A percentile compares a stretch with the other conserved stretches of the same genome.
These are phyloP conservation scores for Coccyzus lansbergi DNA, from an alignment of 2,797 vertebrate genomes.

Conservation along the genomic window DNA sequence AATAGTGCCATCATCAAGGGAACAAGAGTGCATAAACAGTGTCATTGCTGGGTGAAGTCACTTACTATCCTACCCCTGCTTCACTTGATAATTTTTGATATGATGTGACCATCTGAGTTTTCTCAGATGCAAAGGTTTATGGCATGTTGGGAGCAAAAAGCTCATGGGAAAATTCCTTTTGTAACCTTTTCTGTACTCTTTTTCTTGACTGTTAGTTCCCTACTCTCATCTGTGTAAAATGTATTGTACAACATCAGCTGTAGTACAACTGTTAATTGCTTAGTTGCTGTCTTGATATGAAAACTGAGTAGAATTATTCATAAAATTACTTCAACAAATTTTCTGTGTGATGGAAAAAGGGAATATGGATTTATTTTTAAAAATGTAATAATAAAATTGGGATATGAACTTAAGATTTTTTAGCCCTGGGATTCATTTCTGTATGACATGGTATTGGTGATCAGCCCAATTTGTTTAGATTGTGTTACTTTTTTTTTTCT, in stretches of 20 bases:
- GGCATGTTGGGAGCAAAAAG: slow-evolving; percentile 72
- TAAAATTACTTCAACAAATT: background rate
- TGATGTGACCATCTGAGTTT: slow-evolving; percentile 73
- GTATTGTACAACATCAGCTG: background rate
- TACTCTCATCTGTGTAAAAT: slow-evolving; percentile 46
- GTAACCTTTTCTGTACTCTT: slow-evolving; percentile 76
- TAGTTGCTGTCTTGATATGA: background rate
- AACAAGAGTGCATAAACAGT: slow-evolving; percentile 59
- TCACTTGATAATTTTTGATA: slow-evolving; percentile 60
- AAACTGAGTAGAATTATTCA: background rate
- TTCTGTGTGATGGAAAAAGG: slow-evolving; percentile 5
- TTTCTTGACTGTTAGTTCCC: slow-evolving; percentile 57
- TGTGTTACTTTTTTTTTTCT: background rate
- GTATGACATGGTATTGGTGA: slow-evolving; percentile 1
- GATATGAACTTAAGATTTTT: background rate
- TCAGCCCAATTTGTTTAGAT: slow-evolving; percentile 16
- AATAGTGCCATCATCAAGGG: slow-evolving; percentile 29
- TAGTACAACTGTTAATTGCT: slow-evolving; percentile 26
- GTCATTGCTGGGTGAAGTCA: slow-evolving; percentile 48
- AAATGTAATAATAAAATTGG: background rate
- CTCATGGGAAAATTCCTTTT: slow-evolving; percentile 83
- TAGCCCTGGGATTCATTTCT: slow-evolving; percentile 28
- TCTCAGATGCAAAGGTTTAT: slow-evolving; percentile 77
- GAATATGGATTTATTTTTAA: background rate
- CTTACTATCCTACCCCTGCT: slow-evolving; percentile 36